These are phyloP conservation scores for Pseudobourletiella spinata DNA, from an alignment of 1,140 invertebrate species.

Conservation along the genomic window DNA sequence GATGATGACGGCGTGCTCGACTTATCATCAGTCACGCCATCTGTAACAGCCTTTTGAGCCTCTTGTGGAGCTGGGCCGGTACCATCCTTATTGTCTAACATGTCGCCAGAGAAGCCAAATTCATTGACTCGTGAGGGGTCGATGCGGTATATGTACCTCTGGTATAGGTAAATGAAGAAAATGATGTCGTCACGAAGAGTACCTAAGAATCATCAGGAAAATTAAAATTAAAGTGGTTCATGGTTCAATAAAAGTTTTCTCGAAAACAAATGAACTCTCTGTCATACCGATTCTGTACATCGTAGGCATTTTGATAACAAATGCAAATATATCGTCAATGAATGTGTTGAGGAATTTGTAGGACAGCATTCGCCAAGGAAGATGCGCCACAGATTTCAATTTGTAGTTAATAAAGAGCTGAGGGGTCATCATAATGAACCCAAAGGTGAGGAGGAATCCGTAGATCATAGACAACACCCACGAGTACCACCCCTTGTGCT, in stretches of 20 bases:
- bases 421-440: constrained; percentile 99
- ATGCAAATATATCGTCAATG: constrained; percentile 99
- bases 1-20: neutral
- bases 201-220: neutral
- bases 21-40: neutral
- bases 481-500: constrained; percentile 97
- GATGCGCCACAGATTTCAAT: constrained; percentile 94
- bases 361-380: constrained; percentile 98
- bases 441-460: constrained; percentile 96
- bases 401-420: constrained; percentile 99
- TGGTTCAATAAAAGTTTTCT: no score
- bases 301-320: constrained; percentile 99
- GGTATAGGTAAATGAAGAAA: constrained; percentile 97
- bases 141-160: constrained; percentile 95
- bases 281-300: constrained; percentile 59
- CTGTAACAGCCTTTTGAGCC: neutral
- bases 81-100: constrained; percentile 17
- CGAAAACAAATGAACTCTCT: no score
- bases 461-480: constrained; percentile 87
- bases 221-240: neutral
- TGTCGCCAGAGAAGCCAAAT: constrained; percentile 56
- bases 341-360: constrained; percentile 99
- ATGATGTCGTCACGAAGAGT: constrained; percentile 98
- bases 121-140: constrained; percentile 92
- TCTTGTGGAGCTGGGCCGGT: no score